phyloP scores from a whole-genome alignment of 2,888 invertebrate species.

The Pherbina coryleti region DNA sequence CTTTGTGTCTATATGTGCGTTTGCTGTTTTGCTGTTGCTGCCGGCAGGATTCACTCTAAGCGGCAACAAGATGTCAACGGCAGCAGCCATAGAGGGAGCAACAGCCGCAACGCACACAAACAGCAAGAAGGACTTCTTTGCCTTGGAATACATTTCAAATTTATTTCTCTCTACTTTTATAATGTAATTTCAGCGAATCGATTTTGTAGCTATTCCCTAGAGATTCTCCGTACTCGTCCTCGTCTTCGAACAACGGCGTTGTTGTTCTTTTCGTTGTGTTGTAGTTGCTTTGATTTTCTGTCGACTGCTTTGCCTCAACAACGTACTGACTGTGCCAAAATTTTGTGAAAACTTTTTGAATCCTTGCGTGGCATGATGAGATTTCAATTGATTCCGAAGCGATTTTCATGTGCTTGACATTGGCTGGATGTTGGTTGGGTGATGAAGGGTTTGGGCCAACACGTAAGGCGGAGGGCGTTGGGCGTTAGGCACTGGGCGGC shows the following conservation, averaged over 20 bases:
- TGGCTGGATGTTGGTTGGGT: background rate
- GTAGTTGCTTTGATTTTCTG: background rate
- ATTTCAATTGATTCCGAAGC: slow-evolving; percentile 43
- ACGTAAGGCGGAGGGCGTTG: background rate
- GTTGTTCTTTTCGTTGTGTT: background rate
- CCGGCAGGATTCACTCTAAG: slow-evolving; percentile 8
- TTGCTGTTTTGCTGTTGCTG: background rate
- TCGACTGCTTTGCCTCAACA: background rate
- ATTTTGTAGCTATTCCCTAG: slow-evolving; percentile 36
- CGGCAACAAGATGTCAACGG: slow-evolving; percentile 27
- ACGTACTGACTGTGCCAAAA: background rate
- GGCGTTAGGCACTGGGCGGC: background rate
- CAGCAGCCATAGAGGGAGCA: slow-evolving; percentile 11
- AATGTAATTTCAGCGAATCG: slow-evolving; percentile 40
- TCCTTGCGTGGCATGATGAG: slow-evolving; percentile 41
- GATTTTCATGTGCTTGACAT: slow-evolving; percentile 20
- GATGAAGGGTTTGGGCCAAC: background rate
- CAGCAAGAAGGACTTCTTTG: background rate
- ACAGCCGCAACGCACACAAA: background rate
- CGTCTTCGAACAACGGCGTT: background rate
- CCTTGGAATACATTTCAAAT: slow-evolving; percentile 5
- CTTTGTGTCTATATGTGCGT: background rate
- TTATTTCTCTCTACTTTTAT: slow-evolving; percentile 21
- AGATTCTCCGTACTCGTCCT: background rate
- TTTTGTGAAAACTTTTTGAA: slow-evolving; percentile 22